These are phyloP conservation scores for Lethenteron camtschaticum DNA, from an alignment of 2,113 vertebrate species.

Conservation along the genomic window DNA sequence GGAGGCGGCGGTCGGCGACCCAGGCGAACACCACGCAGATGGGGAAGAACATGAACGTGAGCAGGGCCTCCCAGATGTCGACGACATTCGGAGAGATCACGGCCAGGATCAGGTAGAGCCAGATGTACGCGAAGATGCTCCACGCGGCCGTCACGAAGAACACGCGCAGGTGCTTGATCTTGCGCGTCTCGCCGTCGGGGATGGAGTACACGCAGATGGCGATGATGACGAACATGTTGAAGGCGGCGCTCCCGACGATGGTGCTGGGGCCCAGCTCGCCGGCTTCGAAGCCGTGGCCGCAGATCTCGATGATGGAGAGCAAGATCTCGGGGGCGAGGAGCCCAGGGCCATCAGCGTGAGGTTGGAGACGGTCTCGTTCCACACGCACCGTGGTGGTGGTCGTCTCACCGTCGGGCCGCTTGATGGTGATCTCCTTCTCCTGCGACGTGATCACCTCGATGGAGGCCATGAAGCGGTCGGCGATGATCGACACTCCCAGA, in stretches of 20 bases:
- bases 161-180: constrained; percentile 75
- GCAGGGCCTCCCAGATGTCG: constrained; percentile 81
- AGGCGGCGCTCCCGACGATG: constrained; percentile 89
- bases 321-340: constrained; percentile 79
- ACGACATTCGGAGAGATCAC: constrained; percentile 67
- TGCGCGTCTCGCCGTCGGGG: constrained; percentile 60
- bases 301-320: constrained; percentile 82
- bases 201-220: constrained; percentile 78
- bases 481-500: constrained; percentile 90
- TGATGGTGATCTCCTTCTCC: constrained; percentile 69
- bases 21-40: constrained; percentile 76
- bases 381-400: constrained; percentile 67
- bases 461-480: constrained; percentile 92
- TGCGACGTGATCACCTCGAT: constrained; percentile 97
- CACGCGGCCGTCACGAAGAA: constrained; percentile 85
- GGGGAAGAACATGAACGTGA: constrained; percentile 87
- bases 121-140: constrained; percentile 89
- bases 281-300: constrained; percentile 60
- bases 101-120: constrained; percentile 86
- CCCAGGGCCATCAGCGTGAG: constrained; percentile 87
- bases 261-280: constrained; percentile 84
- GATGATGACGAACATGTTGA: constrained; percentile 98
- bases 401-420: constrained; percentile 67
- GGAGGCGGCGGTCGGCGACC: constrained; percentile 68
- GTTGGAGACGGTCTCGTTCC: constrained; percentile 95